Base-by-base conservation (phyloP, 2,113 vertebrate species). In the Xyliphius kryptos region DNA sequence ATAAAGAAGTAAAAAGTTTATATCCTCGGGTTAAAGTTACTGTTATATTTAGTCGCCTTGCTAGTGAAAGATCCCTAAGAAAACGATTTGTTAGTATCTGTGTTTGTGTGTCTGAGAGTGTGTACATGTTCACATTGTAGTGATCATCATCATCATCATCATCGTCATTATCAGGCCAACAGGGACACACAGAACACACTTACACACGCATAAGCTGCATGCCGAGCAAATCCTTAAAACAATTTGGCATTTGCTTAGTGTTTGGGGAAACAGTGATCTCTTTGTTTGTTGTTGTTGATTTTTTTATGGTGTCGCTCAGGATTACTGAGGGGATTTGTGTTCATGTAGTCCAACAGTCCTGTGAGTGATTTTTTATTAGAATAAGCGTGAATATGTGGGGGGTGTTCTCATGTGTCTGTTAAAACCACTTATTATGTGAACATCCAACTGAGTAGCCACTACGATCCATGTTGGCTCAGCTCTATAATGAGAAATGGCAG, bases 281-380 rank as follows among this genome's bases (percentile, higher is more conserved):
- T 76, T 87, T 87, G 81, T 83, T 85, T 87, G 82, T 85, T 85
- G 83, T 85, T 83, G 76, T 81, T 80, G 67, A n/a, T n/a, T 76
- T 53, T 69, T 74, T 71, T 71, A 67, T 22, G 2, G 50, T 60
- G 72, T 74, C 64, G 50, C 46, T 70, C 49, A 67, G 64, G 64
- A 70, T 70, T 70, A 68, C 60, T 67, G 54, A 56, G 62, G 52
- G 60, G 66, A 67, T 63, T 71, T 68, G 61, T 60, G 52, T 56
- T 69, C 49, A 47, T 64, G 20, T 63, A 63, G 48, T 48, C 54
- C 57, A 50, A 53, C 22, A 58, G 40, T 64, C 49, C 52, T 70
- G 63, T 26, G 12, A 60, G 55, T 54, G 55, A 67, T 66, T 67
- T 56, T 22, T 48, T 59, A 49, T 61, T 51, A n/a, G n/a, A n/a